phyloP scores from a whole-genome alignment of 2,888 invertebrate species.

The Ceramica pisi region DNA sequence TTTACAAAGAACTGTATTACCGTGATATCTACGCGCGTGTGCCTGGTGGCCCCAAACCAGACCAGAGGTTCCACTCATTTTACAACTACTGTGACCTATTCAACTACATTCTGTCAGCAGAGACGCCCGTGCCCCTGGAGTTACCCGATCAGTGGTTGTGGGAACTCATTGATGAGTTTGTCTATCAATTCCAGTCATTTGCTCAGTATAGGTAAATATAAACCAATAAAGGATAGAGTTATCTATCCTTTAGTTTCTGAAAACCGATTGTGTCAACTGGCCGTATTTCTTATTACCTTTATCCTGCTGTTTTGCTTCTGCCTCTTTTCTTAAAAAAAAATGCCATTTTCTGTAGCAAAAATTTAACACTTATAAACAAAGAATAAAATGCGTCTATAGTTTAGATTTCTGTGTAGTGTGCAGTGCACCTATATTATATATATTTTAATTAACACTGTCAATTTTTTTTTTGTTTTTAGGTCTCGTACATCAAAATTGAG shows the following conservation, averaged over 20 bases:
- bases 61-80: conserved; percentile 98
- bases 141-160: conserved; percentile 99
- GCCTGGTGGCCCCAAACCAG: conserved; percentile 96
- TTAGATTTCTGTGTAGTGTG: not conserved
- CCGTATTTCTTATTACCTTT: too few relatives aligned
- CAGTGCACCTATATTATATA: too few relatives aligned
- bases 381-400: too few relatives aligned
- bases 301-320: too few relatives aligned
- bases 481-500: conserved; percentile 94
- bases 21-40: conserved; percentile 99
- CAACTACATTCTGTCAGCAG: conserved; percentile 97
- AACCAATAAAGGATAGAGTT: not conserved
- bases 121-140: conserved; percentile 96
- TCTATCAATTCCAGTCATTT: conserved; percentile 98
- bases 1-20: conserved; percentile 99
- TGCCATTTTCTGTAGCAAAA: too few relatives aligned
- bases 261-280: too few relatives aligned
- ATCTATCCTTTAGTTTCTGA: not conserved
- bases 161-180: conserved; percentile 99
- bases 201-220: conserved; percentile 93
- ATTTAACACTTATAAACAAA: too few relatives aligned
- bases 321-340: too few relatives aligned
- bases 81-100: conserved; percentile 99
- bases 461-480: conserved; percentile 68
- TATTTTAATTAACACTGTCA: too few relatives aligned